Percentiles rank a stretch among this genome's conserved stretches.
Evolutionary conservation across 2,888 invertebrate genomes (phyloP).

Genomic region (Drosophila lacicola): DNA sequence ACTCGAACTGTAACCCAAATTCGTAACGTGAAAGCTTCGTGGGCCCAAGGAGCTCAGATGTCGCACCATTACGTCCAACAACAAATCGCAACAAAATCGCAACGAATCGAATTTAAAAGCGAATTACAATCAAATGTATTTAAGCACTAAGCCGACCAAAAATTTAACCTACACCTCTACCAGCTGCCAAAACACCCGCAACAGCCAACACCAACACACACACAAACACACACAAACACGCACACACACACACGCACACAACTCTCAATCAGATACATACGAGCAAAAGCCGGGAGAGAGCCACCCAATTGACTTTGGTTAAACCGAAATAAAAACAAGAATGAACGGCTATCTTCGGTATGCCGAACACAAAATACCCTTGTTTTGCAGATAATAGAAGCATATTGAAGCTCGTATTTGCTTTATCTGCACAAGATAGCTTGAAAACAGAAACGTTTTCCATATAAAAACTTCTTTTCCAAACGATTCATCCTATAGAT

Average conservation of each 20-base stretch:
- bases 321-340: slow-evolving; percentile 32
- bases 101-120: slow-evolving; percentile 78
- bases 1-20: slow-evolving; percentile 12
- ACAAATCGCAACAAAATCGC: slow-evolving; percentile 74
- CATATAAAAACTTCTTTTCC: too few species aligned
- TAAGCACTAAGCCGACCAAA: slow-evolving; percentile 75
- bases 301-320: slow-evolving; percentile 69
- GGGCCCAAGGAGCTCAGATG: slow-evolving; percentile 66
- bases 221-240: slow-evolving; percentile 1
- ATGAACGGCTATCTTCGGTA: slow-evolving; percentile 5
- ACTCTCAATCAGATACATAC: slow-evolving; percentile 27
- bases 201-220: slow-evolving; percentile 3
- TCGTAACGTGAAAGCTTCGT: slow-evolving; percentile 3
- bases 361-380: too few species aligned
- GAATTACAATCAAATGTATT: slow-evolving; percentile 81
- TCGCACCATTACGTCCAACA: slow-evolving; percentile 78
- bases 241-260: slow-evolving; percentile 4
- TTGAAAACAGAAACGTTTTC: too few species aligned
- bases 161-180: slow-evolving; percentile 49
- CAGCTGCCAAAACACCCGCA: slow-evolving; percentile 27
- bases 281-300: slow-evolving; percentile 18
- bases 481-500: too few species aligned
- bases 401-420: too few species aligned
- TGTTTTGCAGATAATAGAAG: too few species aligned
- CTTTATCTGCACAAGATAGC: too few species aligned